A percentile compares a stretch with the other conserved stretches of the same genome.
These are phyloP conservation scores for Eubasilissa regina DNA, from an alignment of 1,140 invertebrate species.

Conservation along the genomic window DNA sequence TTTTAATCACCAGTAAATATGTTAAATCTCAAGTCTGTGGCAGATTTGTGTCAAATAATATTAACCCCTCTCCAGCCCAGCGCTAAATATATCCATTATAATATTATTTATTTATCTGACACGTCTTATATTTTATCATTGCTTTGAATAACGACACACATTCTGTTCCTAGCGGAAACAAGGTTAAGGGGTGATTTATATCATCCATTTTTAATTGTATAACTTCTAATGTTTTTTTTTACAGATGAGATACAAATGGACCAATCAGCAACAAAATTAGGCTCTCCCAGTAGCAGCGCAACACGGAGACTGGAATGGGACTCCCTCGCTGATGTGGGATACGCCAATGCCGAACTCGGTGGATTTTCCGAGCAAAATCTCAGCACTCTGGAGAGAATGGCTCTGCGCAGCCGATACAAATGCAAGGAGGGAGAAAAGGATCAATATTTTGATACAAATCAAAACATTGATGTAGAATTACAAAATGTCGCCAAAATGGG, in stretches of 20 bases:
- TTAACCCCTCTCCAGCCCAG: too few species aligned
- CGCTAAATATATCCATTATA: too few species aligned
- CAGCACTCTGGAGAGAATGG: constrained; percentile 76
- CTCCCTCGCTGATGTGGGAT: constrained; percentile 84
- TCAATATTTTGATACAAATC: constrained; percentile 60
- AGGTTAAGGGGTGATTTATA: too few species aligned
- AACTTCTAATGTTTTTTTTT: constrained; percentile 22
- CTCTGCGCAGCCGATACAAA: constrained; percentile 62
- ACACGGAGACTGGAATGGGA: constrained; percentile 82
- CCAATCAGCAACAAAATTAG: constrained; percentile 48
- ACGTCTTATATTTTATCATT: too few species aligned
- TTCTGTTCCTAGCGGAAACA: too few species aligned
- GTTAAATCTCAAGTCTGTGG: too few species aligned
- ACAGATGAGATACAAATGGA: constrained; percentile 41
- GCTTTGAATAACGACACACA: too few species aligned
- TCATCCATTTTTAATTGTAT: not conserved
- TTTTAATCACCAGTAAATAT: too few species aligned
- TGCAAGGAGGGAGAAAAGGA: not conserved
- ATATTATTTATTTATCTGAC: too few species aligned
- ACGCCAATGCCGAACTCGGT: constrained; percentile 68
- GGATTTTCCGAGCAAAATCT: constrained; percentile 69
- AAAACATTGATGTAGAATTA: constrained; percentile 65
- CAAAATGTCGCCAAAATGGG: constrained; percentile 62
- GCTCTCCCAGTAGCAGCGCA: constrained; percentile 77
- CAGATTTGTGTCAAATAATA: too few species aligned